Percentiles rank a stretch among this genome's conserved stretches.
Conservation (phyloP, 1,140 invertebrate species). For the Drosophila cardini region DNA sequence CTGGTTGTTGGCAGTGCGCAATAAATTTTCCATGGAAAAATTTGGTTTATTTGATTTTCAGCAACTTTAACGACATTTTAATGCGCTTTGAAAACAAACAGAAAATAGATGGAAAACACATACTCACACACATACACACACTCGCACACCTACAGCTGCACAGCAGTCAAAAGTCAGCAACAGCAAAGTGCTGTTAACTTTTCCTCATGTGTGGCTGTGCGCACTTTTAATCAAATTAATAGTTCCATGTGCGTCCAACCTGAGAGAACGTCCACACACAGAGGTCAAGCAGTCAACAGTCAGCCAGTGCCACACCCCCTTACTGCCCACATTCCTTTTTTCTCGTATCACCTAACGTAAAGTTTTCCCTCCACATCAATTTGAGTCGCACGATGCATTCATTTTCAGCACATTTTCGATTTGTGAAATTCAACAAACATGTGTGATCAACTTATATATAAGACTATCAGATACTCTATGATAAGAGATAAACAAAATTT, state of each 20-base stretch:
- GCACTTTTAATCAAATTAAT: slow-evolving; percentile 81
- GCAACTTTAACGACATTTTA: slow-evolving; percentile 83
- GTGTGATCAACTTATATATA: background rate
- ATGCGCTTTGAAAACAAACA: slow-evolving; percentile 74
- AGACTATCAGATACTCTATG: background rate
- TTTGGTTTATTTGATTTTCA: slow-evolving; percentile 81
- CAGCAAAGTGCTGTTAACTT: slow-evolving; percentile 47
- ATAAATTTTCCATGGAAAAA: slow-evolving; percentile 77
- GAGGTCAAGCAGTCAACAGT: slow-evolving; percentile 44
- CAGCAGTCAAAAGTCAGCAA: slow-evolving; percentile 12
- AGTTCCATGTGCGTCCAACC: slow-evolving; percentile 49
- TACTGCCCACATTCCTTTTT: background rate
- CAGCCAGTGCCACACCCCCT: background rate
- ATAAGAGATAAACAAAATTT: too few relatives aligned
- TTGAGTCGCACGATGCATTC: slow-evolving; percentile 10
- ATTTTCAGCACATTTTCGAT: slow-evolving; percentile 22
- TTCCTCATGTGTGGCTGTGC: slow-evolving; percentile 60
- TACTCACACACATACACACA: slow-evolving; percentile 17
- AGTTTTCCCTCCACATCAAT: background rate
- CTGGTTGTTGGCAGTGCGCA: slow-evolving; percentile 30
- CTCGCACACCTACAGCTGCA: slow-evolving; percentile 10
- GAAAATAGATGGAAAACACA: slow-evolving; percentile 39
- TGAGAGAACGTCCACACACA: slow-evolving; percentile 3
- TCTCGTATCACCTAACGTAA: background rate
- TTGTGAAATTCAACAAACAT: slow-evolving; percentile 15